phyloP scores from a whole-genome alignment of 2,797 vertebrate genomes.

The Dendrocincla fuliginosa region DNA sequence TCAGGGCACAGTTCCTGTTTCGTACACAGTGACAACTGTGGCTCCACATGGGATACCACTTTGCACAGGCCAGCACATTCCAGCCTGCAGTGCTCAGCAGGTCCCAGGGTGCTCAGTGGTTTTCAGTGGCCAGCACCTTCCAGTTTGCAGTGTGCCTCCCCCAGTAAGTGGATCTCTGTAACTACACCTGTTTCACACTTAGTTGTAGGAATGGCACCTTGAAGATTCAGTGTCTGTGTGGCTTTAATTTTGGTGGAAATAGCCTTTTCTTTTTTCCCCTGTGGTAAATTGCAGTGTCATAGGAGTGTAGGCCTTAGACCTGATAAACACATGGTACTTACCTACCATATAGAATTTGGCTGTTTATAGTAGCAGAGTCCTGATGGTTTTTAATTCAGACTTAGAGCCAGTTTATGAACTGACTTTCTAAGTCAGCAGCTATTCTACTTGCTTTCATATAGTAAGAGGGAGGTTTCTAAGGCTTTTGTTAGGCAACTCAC shows the following conservation, averaged over 20 bases:
- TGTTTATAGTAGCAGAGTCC: background rate
- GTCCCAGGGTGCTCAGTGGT: constrained; percentile 94
- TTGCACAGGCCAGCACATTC: constrained; percentile 92
- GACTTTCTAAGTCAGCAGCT: background rate
- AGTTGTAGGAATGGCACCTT: background rate
- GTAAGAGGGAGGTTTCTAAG: background rate
- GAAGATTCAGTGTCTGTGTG: background rate
- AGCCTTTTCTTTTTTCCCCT: background rate
- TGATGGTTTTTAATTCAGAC: background rate
- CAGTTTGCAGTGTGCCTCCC: constrained; percentile 87
- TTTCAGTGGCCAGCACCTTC: constrained; percentile 96
- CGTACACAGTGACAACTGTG: constrained; percentile 92
- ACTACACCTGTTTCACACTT: background rate
- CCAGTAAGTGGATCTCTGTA: constrained; percentile 79
- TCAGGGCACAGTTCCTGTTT: constrained; percentile 91
- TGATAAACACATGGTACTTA: background rate
- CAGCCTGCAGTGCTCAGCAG: constrained; percentile 91
- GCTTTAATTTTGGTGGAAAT: background rate
- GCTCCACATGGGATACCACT: constrained; percentile 92
- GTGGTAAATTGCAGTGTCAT: background rate
- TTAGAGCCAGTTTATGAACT: background rate
- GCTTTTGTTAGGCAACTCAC: background rate
- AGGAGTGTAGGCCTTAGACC: background rate
- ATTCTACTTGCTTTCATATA: background rate
- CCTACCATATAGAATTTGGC: background rate